A percentile compares a stretch with the other conserved stretches of the same genome.
These are phyloP conservation scores for Temnothorax unifasciatus DNA, from an alignment of 2,888 invertebrate species.

Conservation along the genomic window DNA sequence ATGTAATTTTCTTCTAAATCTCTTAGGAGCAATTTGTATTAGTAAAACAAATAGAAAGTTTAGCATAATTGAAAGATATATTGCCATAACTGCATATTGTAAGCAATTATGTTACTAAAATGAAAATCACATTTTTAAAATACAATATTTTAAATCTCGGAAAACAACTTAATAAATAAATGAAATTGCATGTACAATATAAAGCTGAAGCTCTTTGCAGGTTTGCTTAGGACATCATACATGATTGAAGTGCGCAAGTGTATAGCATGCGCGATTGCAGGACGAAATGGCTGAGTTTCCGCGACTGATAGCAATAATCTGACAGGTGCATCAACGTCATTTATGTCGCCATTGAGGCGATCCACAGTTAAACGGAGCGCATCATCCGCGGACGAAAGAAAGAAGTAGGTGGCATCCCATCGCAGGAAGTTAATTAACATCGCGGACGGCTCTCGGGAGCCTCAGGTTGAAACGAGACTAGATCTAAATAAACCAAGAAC, in stretches of 20 bases:
- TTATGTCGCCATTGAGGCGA: constrained; percentile 31
- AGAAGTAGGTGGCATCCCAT: constrained; percentile 68
- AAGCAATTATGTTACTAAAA: neutral
- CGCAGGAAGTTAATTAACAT: constrained; percentile 79
- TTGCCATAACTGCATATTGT: neutral
- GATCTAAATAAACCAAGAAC: constrained; percentile 56
- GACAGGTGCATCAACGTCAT: constrained; percentile 41
- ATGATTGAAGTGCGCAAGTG: neutral
- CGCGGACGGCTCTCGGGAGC: constrained; percentile 66
- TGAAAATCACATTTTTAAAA: neutral
- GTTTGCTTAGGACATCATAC: neutral
- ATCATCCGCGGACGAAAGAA: constrained; percentile 70
- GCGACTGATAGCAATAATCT: constrained; percentile 48
- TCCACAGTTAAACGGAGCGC: constrained; percentile 71
- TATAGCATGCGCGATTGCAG: neutral
- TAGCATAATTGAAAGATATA: neutral
- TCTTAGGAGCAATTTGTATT: neutral
- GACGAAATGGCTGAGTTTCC: constrained; percentile 19
- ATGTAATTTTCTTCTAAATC: constrained; percentile 15
- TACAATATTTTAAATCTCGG: neutral
- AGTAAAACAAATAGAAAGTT: neutral
- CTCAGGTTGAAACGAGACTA: constrained; percentile 53
- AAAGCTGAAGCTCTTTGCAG: neutral
- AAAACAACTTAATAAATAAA: constrained; percentile 2
- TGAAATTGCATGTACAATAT: neutral